phyloP scores from a whole-genome alignment of 1,140 invertebrate species.

The Drosophila saltans region DNA sequence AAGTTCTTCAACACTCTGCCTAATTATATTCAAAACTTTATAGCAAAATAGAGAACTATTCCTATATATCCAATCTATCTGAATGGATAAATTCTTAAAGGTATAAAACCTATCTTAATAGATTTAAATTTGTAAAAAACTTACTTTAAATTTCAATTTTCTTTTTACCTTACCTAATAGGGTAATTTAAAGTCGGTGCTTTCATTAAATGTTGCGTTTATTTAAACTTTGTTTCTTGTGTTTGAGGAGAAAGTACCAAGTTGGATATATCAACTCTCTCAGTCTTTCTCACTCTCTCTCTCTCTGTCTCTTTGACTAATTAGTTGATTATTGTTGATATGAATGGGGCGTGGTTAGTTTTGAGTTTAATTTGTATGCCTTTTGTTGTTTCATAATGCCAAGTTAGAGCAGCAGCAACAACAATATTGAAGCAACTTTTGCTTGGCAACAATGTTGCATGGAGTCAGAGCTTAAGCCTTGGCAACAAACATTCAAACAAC shows the following conservation, averaged over 20 bases:
- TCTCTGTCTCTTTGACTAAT: conserved; percentile 24
- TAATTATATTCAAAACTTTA: too few species aligned
- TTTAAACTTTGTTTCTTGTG: conserved; percentile 26
- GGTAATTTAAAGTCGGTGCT: neutral
- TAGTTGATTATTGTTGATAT: conserved; percentile 40
- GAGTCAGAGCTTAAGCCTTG: conserved; percentile 8
- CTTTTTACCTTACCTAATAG: too few species aligned
- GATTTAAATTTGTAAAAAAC: too few species aligned
- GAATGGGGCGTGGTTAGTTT: conserved; percentile 32
- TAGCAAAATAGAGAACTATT: too few species aligned
- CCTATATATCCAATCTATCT: too few species aligned
- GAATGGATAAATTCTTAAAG: too few species aligned
- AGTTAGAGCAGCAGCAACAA: neutral
- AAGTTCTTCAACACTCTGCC: too few species aligned
- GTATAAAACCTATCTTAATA: too few species aligned
- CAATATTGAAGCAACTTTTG: conserved; percentile 44
- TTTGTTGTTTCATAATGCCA: conserved; percentile 57
- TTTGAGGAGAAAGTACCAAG: conserved; percentile 62
- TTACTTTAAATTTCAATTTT: too few species aligned
- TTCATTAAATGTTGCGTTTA: conserved; percentile 24
- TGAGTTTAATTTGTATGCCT: conserved; percentile 20
- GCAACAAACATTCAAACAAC: conserved; percentile 36
- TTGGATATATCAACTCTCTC: conserved; percentile 33
- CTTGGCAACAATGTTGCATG: conserved; percentile 56
- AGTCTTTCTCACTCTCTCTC: conserved; percentile 6